phyloP scores from a whole-genome alignment of 1,140 invertebrate genomes.

The Drosophila santomea region DNA sequence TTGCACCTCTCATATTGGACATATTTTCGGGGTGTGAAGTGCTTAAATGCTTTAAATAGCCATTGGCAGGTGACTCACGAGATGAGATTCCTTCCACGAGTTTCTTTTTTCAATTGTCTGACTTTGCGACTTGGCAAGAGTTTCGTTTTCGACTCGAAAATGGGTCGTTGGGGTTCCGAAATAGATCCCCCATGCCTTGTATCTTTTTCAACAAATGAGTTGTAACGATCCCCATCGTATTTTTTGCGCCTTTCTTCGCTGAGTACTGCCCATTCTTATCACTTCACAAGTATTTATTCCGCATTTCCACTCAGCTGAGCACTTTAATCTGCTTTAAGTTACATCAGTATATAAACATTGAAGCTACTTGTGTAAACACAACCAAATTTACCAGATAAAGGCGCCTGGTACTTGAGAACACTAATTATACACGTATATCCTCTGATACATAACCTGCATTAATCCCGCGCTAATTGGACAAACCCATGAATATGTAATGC shows the following conservation, averaged over 20 bases:
- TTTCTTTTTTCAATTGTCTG: conserved; percentile 28
- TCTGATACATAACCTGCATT: conserved; percentile 30
- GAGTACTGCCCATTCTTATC: conserved; percentile 42
- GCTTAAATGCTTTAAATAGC: conserved; percentile 54
- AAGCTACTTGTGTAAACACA: conserved; percentile 42
- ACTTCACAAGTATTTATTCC: conserved; percentile 4
- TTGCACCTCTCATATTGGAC: conserved; percentile 49
- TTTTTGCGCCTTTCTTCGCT: conserved; percentile 9
- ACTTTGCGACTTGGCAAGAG: conserved; percentile 38
- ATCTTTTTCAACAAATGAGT: conserved; percentile 5
- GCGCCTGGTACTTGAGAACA: conserved; percentile 31
- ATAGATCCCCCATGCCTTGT: conserved; percentile 52
- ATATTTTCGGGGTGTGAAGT: conserved; percentile 50
- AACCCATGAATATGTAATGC: conserved; percentile 33
- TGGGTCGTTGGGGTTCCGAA: conserved; percentile 58
- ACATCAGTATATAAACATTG: conserved; percentile 46
- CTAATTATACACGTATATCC: neutral
- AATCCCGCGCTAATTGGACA: conserved; percentile 39
- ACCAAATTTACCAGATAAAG: conserved; percentile 12
- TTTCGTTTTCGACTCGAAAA: conserved; percentile 42
- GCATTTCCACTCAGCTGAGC: conserved; percentile 3
- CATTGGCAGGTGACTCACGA: conserved; percentile 65
- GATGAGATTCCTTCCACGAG: conserved; percentile 28
- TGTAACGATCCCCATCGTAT: conserved; percentile 9
- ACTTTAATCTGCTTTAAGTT: conserved; percentile 65